Evolutionary conservation across 2,888 invertebrate species (phyloP).

Genomic region (Stenodema calcarata): DNA sequence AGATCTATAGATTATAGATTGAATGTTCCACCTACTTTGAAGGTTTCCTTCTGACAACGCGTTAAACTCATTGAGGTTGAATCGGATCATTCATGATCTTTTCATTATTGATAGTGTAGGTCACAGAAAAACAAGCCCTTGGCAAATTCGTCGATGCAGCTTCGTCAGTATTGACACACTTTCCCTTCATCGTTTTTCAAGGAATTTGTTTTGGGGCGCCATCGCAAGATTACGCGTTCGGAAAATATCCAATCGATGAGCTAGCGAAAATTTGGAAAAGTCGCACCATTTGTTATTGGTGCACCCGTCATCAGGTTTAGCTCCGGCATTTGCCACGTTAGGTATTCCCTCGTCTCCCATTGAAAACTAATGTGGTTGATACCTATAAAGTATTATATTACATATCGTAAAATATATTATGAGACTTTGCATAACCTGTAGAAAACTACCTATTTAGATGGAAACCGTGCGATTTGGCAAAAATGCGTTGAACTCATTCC

Average conservation of each 20-base stretch:
- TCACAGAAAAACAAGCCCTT: background rate
- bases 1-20: too few relatives aligned
- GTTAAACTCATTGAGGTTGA: background rate
- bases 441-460: too few relatives aligned
- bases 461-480: too few relatives aligned
- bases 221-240: background rate
- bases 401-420: too few relatives aligned
- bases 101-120: background rate
- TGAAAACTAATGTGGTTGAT: too few relatives aligned
- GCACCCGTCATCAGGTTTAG: background rate
- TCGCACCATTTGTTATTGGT: background rate
- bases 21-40: too few relatives aligned
- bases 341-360: too few relatives aligned
- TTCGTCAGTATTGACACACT: conserved; percentile 11
- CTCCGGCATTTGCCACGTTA: background rate
- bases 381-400: too few relatives aligned
- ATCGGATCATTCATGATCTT: background rate
- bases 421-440: too few relatives aligned
- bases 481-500: too few relatives aligned
- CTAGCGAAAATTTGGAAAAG: background rate
- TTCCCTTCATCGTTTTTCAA: background rate
- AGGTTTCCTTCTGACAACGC: background rate
- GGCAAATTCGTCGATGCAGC: background rate
- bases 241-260: background rate
- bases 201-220: conserved; percentile 4